These are phyloP conservation scores for Casuarius casuarius DNA, from an alignment of 2,113 vertebrate genomes.

Conservation along the genomic window DNA sequence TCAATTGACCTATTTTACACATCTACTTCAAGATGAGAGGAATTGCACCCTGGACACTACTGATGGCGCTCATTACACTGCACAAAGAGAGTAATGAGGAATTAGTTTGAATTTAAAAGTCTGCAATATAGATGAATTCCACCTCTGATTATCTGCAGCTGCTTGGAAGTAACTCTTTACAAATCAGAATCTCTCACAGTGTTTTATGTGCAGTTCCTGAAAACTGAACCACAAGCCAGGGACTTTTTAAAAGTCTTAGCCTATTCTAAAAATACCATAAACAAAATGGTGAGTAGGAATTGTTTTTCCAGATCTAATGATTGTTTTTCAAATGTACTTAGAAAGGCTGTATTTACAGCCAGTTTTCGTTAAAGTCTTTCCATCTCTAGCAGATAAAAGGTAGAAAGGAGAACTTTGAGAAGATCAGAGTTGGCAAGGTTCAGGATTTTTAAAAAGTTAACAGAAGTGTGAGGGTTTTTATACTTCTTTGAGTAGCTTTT, in stretches of 20 bases:
- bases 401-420: neutral
- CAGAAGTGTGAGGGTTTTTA: neutral
- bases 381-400: neutral
- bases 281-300: neutral
- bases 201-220: accelerated
- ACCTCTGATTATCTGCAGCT: neutral
- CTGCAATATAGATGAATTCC: neutral
- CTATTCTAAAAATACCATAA: neutral
- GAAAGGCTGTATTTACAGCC: neutral
- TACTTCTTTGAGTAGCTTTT: neutral
- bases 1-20: neutral
- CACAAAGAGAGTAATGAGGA: neutral
- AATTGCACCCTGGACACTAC: neutral
- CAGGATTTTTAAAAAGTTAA: neutral
- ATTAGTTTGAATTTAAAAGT: neutral
- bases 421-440: neutral
- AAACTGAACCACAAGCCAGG: neutral
- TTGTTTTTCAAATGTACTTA: neutral
- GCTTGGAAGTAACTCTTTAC: neutral
- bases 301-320: neutral
- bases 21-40: neutral
- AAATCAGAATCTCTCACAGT: neutral
- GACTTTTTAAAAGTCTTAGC: neutral
- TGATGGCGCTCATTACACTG: neutral
- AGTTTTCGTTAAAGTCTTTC: neutral